Evolutionary conservation across 2,888 invertebrate species (phyloP).

Genomic region (Azorinus chamasolen): DNA sequence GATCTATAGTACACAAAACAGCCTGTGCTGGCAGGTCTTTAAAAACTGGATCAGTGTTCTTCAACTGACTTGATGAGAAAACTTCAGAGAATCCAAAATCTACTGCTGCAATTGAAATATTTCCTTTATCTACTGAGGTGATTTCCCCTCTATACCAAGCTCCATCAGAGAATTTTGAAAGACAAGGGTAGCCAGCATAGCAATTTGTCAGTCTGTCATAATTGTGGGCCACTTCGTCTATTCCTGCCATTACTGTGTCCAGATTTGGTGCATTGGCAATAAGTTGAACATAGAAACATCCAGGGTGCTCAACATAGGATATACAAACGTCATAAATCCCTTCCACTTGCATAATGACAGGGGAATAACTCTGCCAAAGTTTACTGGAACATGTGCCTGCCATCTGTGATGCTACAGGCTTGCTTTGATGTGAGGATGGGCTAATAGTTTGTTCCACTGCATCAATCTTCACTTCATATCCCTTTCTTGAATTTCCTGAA

Average conservation of each 20-base stretch:
- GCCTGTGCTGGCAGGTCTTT: constrained; percentile 64
- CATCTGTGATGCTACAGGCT: not conserved
- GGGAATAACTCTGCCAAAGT: constrained; percentile 47
- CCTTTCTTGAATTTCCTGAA: constrained; percentile 32
- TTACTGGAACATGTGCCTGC: constrained; percentile 11
- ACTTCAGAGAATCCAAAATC: constrained; percentile 71
- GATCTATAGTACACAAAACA: constrained; percentile 63
- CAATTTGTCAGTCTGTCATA: constrained; percentile 42
- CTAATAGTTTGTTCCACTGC: constrained; percentile 50
- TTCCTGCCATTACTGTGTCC: constrained; percentile 64
- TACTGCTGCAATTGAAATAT: constrained; percentile 57
- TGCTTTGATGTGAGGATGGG: constrained; percentile 5
- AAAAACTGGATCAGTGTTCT: constrained; percentile 47
- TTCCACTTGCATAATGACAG: constrained; percentile 57
- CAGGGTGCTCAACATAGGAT: constrained; percentile 65
- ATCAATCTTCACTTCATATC: constrained; percentile 62
- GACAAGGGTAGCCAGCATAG: constrained; percentile 50
- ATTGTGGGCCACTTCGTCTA: constrained; percentile 63
- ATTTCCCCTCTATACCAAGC: constrained; percentile 64
- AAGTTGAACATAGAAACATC: constrained; percentile 66
- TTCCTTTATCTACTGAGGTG: constrained; percentile 31
- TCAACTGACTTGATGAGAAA: constrained; percentile 33
- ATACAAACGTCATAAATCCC: constrained; percentile 68
- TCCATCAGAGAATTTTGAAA: constrained; percentile 67
- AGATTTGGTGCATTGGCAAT: constrained; percentile 64